Base-by-base conservation (phyloP, 1,140 invertebrate species). In the Pemphigus obesinymphae region DNA sequence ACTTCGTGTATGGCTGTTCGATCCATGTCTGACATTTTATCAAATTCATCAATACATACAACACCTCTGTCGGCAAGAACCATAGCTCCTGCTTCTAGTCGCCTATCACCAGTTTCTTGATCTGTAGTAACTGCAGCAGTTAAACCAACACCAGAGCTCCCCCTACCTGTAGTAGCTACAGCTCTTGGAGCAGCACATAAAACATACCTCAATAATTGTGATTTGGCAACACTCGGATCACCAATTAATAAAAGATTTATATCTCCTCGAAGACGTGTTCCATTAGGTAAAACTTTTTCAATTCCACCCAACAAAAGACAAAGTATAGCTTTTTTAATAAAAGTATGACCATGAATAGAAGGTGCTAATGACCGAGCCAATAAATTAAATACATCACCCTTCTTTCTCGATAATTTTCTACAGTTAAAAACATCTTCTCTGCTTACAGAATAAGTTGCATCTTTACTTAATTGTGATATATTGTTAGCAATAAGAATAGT, bases 11-110 rank as follows among this genome's bases (percentile, higher is more conserved):
- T 99, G 31, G 98, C 97, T 20, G 98, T 99, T 85, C 98, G 90
- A 89, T 99, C 98, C 81, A 98, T 96, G 86, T 99, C 98, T n/a
- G 96, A 97, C 98, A 99, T 99, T 89, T 99, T 99, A 89, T 99
- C 98, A 88, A 99, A 99, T 89, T 99, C 98, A 88, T 99, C 98
- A 87, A 99, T 99, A 86, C 98, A 99, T 72, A 99, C 97, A 66
- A 99, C 95, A 31, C 98, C 98, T 76, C 97, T 89, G 89, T 99
- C 98, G 0, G 97, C 98, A 37, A 99, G 87, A n/a, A 99, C 98
- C 98, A 99, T 99, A 83, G 98, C 98, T 85, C 98, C 98, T 7
- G 97, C 98, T 89, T 99, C 98, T 29, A 99, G 87, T 82, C 96
- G 89, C 83, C 93, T 89, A 85, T 95, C 93, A 20, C 97, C 96